Evolutionary conservation across 2,113 vertebrate genomes (phyloP).

Genomic region (Ptilonorhynchus violaceus): DNA sequence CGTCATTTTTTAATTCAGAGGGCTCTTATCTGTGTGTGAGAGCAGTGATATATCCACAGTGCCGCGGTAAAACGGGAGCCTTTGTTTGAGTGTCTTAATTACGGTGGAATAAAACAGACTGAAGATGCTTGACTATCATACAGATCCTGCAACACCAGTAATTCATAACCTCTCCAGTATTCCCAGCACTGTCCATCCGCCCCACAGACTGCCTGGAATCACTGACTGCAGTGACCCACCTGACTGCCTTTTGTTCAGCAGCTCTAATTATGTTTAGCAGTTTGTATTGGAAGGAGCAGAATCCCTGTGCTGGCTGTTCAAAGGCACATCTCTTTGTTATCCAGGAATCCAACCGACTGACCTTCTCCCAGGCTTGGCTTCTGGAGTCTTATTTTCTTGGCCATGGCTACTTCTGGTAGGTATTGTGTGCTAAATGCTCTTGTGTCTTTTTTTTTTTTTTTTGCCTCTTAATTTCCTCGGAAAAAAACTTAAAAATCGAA

Average conservation of each 20-base stretch:
- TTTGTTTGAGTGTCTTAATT: background rate
- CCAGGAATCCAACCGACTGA: background rate
- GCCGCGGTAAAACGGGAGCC: accelerated
- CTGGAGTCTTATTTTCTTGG: background rate
- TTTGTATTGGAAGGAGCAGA: background rate
- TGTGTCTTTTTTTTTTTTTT: accelerated
- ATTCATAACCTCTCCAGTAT: background rate
- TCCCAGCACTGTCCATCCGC: background rate
- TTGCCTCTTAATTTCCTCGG: accelerated
- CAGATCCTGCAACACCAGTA: background rate
- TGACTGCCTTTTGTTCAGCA: background rate
- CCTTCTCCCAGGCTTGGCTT: background rate
- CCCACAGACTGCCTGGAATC: background rate
- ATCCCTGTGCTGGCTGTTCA: background rate
- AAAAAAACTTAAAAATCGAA: accelerated
- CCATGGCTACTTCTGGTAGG: conserved; percentile 82
- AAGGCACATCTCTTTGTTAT: background rate
- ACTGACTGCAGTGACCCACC: background rate
- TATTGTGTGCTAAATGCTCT: background rate
- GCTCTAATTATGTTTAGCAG: background rate
- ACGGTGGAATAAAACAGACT: background rate
- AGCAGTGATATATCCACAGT: accelerated
- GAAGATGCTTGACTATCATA: accelerated
- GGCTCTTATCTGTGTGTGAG: accelerated
- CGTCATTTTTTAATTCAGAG: accelerated